Evolutionary conservation across 1,140 invertebrate genomes (phyloP).

Genomic region (Subanguina moxae): DNA sequence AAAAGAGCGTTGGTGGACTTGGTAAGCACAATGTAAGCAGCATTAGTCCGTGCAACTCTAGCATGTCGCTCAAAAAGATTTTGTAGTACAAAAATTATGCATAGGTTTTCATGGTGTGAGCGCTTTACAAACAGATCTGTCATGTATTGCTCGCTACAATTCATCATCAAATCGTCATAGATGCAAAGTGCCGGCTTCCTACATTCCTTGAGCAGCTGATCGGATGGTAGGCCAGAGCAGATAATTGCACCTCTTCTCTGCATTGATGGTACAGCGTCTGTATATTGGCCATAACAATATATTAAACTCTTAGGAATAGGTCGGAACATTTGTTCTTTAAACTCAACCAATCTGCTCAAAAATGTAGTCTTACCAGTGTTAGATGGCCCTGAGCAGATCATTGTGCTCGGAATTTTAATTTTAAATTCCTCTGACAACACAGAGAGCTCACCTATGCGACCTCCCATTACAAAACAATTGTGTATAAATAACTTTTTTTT

Average conservation of each 20-base stretch:
- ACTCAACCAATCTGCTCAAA: not conserved
- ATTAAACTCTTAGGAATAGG: not conserved
- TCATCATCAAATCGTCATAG: slow-evolving; percentile 1
- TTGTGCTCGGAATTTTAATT: not conserved
- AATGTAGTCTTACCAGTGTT: slow-evolving; percentile 10
- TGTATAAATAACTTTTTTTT: no score
- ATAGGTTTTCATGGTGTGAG: not conserved
- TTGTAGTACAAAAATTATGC: slow-evolving; percentile 10
- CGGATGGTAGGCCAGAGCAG: slow-evolving; percentile 5
- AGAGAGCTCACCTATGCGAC: no score
- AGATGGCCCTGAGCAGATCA: not conserved
- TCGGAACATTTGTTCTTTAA: not conserved
- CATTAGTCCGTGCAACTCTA: slow-evolving; percentile 12
- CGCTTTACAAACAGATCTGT: slow-evolving; percentile 7
- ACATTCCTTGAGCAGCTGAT: not conserved
- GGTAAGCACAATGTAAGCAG: slow-evolving; percentile 10
- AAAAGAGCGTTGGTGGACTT: slow-evolving; percentile 6
- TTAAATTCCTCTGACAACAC: slow-evolving; percentile 14
- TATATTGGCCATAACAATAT: slow-evolving; percentile 20
- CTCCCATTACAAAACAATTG: no score
- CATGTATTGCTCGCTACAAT: not conserved
- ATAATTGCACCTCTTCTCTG: not conserved
- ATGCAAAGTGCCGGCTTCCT: slow-evolving; percentile 2
- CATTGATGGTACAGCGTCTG: not conserved
- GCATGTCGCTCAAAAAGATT: slow-evolving; percentile 12